phyloP scores from a whole-genome alignment of 2,113 vertebrate species.

The Anarrhichthys ocellatus region DNA sequence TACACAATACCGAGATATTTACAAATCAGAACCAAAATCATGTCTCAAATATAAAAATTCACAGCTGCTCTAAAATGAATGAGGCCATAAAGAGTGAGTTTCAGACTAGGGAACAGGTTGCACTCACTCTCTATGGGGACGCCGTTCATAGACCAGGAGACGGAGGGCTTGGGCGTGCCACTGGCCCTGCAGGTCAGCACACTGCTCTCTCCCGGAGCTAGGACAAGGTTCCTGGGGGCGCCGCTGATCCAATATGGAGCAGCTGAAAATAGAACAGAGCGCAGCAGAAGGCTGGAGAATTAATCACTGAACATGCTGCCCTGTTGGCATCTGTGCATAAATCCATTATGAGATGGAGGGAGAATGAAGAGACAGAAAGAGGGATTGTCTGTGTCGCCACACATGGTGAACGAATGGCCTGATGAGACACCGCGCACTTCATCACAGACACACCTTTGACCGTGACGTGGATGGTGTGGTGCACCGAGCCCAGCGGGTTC shows the following conservation, averaged over 20 bases:
- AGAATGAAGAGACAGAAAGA: conserved; percentile 16
- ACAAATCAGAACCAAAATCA: neutral
- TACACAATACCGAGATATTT: neutral
- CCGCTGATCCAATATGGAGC: conserved; percentile 95
- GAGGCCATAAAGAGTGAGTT: neutral
- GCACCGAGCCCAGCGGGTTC: conserved; percentile 85
- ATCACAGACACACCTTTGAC: conserved; percentile 89
- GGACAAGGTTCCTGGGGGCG: conserved; percentile 91
- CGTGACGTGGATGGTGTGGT: conserved; percentile 89
- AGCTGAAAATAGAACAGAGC: conserved; percentile 81
- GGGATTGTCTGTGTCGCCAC: neutral
- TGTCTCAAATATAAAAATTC: neutral
- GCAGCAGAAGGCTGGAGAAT: conserved; percentile 55
- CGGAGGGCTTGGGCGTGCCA: conserved; percentile 91
- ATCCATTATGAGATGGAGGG: conserved; percentile 59
- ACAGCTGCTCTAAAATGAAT: neutral
- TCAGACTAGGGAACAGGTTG: neutral
- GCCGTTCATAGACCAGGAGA: conserved; percentile 93
- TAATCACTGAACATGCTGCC: conserved; percentile 50
- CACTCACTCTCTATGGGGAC: conserved; percentile 92
- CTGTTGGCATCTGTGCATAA: conserved; percentile 50
- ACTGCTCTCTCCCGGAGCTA: conserved; percentile 92
- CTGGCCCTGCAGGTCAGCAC: conserved; percentile 91
- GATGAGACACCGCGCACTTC: conserved; percentile 5
- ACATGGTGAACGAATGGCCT: neutral